Conservation (phyloP, 2,113 vertebrate genomes). For the Thomomys bottae region DNA sequence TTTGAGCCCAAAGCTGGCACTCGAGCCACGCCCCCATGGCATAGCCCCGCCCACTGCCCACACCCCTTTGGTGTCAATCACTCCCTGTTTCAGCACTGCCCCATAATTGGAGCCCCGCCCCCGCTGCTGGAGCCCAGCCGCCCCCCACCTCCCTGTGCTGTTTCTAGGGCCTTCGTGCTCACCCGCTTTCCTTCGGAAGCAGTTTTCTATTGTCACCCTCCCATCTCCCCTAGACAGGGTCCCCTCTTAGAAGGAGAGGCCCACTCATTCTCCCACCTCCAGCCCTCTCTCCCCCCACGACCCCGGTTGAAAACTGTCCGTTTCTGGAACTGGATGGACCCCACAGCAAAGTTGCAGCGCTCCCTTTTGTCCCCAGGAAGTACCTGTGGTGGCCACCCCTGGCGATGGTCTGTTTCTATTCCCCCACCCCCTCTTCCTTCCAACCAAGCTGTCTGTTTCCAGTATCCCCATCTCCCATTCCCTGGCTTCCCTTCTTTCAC, state of each 20-base stretch:
- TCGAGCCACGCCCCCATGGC: too few species aligned
- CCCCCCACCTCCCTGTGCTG: background rate
- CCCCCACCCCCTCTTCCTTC: background rate
- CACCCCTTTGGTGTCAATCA: too few species aligned
- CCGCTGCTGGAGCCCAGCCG: too few species aligned
- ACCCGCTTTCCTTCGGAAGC: background rate
- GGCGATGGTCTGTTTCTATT: constrained; percentile 28
- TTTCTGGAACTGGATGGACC: background rate
- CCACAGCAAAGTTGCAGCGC: background rate
- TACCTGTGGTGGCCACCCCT: background rate
- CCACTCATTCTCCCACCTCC: too few species aligned
- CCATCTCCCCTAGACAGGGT: background rate
- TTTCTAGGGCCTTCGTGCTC: background rate
- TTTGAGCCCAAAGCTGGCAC: too few species aligned
- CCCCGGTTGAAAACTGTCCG: background rate
- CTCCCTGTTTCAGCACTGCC: too few species aligned
- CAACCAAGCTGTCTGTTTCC: background rate
- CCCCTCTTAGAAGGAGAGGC: background rate
- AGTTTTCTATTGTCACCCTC: background rate
- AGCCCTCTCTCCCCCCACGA: too few species aligned
- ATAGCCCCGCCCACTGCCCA: too few species aligned
- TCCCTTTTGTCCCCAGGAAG: background rate
- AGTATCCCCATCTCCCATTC: background rate
- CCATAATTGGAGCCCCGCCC: too few species aligned
- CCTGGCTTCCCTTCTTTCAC: background rate